Evolutionary conservation across 2,113 vertebrate genomes (phyloP), one percentile per base, ranked within the genome.

Genomic region (Willisornis vidua): DNA sequence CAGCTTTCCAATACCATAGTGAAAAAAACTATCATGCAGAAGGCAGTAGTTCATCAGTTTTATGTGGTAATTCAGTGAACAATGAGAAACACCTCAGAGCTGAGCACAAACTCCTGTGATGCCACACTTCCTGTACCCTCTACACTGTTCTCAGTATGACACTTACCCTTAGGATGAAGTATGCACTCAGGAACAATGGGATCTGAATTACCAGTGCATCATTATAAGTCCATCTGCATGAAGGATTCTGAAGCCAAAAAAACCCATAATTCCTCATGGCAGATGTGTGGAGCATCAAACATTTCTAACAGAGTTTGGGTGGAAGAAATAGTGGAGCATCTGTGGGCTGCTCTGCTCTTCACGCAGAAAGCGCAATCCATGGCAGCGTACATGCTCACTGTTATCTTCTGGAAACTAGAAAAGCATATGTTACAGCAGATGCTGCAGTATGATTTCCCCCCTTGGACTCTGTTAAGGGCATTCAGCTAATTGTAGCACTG

Each of bases 371-470:
- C 37, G 72, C 65, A 84, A 72, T 65, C 79, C 85, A 39, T 7
- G 31, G 92, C 87, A 93, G 79, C 11, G 0, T n/a, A 52, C 52
- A 63, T 65, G 79, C 88, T 72, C 75, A 41, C 90, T 74, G 45
- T 70, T 94, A 67, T 94, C 92, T 96, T 94, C 85, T 92, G 92
- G 61, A 95, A 93, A 78, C 88, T 66, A 71, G 68, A 75, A 93
- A 96, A 97, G 92, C 94, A 95, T 96, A 96, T 94, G 93, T 81
- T 94, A 63, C 12, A 95, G 92, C 96, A 97, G 92, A 86, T 96
- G 94, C 90, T 75, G 85, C 83, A 61, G 88, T 81, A 17, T 62
- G 79, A 90, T 95, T 94, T 71, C 57, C 83, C 90, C 77, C 91
- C 51, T 91, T 6, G 79, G 93, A 92, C 94, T 63, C 87, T 65